These are phyloP conservation scores for Holcopasites calliopsidis DNA, from an alignment of 1,140 invertebrate species.

Conservation along the genomic window DNA sequence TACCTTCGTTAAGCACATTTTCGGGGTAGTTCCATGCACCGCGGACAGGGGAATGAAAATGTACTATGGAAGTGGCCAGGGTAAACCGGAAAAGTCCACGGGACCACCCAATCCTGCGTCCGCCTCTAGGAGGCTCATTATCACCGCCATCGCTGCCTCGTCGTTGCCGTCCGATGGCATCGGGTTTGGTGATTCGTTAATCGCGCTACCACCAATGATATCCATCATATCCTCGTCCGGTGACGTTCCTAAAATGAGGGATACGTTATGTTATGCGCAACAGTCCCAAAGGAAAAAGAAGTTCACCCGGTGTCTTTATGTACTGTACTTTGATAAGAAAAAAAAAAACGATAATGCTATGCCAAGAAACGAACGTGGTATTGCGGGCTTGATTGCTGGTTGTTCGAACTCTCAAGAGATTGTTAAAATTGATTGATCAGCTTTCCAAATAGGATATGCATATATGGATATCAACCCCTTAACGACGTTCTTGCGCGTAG, in stretches of 20 bases:
- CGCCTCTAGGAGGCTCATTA: constrained; percentile 94
- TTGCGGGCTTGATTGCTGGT: constrained; percentile 34
- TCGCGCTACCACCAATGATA: constrained; percentile 81
- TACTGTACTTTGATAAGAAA: too few species aligned
- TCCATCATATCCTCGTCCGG: constrained; percentile 82
- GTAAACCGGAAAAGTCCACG: constrained; percentile 92
- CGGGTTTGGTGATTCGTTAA: constrained; percentile 78
- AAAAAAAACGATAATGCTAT: constrained; percentile 3
- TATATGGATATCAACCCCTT: too few species aligned
- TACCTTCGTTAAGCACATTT: too few species aligned
- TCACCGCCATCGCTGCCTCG: constrained; percentile 94
- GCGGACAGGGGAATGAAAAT: not conserved
- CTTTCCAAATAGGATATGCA: too few species aligned
- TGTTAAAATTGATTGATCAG: too few species aligned
- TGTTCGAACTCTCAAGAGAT: constrained; percentile 5
- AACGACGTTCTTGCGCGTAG: too few species aligned
- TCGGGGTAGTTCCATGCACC: too few species aligned
- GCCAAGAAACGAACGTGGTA: not conserved
- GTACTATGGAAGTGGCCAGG: constrained; percentile 89
- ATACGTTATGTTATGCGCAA: constrained; percentile 55
- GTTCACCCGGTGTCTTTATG: not conserved
- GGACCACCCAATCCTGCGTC: constrained; percentile 86
- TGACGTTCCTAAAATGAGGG: constrained; percentile 71
- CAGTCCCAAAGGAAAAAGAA: not conserved
- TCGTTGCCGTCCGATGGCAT: constrained; percentile 88